These are phyloP conservation scores for Protobothrops flavoviridis DNA, from an alignment of 2,113 vertebrate species.

Conservation along the genomic window DNA sequence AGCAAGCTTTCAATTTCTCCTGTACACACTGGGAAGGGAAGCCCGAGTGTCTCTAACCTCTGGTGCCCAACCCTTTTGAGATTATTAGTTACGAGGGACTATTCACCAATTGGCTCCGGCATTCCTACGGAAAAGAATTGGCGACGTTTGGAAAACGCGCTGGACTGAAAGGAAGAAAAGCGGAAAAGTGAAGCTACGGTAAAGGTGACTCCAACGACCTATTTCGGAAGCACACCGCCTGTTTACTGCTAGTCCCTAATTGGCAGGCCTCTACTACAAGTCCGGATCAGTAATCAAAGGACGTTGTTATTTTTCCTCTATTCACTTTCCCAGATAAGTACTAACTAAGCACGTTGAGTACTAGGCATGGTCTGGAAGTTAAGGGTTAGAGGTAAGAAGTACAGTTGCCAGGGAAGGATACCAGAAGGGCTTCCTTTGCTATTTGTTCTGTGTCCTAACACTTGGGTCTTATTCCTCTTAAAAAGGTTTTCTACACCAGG, in stretches of 20 bases:
- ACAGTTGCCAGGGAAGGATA: background rate
- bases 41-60: background rate
- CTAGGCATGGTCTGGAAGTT: background rate
- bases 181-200: background rate
- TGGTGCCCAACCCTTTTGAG: background rate
- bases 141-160: background rate
- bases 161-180: background rate
- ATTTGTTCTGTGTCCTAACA: background rate
- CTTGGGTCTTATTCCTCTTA: background rate
- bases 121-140: background rate
- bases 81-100: background rate
- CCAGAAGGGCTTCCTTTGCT: background rate
- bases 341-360: background rate
- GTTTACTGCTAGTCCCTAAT: background rate
- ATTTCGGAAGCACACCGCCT: background rate
- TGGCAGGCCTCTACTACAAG: no score
- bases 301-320: background rate
- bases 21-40: conserved; percentile 3
- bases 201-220: background rate
- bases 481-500: background rate
- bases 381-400: background rate
- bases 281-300: background rate
- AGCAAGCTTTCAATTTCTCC: background rate
- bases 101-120: no score
- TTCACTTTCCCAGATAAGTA: background rate